Evolutionary conservation across 2,797 vertebrate species (phyloP).

Genomic region (Bradypodion ventrale): DNA sequence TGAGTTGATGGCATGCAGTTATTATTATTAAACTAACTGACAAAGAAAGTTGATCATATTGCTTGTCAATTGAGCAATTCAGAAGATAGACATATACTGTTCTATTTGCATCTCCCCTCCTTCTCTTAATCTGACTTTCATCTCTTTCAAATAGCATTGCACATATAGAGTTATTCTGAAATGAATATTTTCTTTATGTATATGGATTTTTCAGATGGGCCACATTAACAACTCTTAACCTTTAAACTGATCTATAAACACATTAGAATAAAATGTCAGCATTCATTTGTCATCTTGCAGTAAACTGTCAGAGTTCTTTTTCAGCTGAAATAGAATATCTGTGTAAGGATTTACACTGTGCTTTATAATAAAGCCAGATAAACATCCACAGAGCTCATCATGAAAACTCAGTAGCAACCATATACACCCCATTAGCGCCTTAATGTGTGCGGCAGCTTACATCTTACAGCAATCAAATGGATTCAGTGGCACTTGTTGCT

Average conservation of each 20-base stretch:
- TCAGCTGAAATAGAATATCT: slow-evolving; percentile 71
- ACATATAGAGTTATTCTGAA: slow-evolving; percentile 63
- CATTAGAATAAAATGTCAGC: slow-evolving; percentile 72
- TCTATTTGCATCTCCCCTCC: slow-evolving; percentile 52
- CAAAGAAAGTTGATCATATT: slow-evolving; percentile 47
- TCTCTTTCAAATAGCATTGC: slow-evolving; percentile 60
- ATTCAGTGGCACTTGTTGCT: slow-evolving; percentile 58
- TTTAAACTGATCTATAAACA: slow-evolving; percentile 75
- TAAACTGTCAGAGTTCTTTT: slow-evolving; percentile 72
- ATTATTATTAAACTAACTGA: slow-evolving; percentile 52
- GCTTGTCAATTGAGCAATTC: slow-evolving; percentile 58
- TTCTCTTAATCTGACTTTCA: slow-evolving; percentile 61
- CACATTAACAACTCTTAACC: slow-evolving; percentile 68
- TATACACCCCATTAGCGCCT: slow-evolving; percentile 63
- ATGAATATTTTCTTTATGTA: slow-evolving; percentile 71
- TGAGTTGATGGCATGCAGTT: too few species aligned
- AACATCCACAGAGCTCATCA: slow-evolving; percentile 62
- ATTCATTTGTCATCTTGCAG: slow-evolving; percentile 73
- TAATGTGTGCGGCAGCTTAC: slow-evolving; percentile 61
- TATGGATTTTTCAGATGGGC: slow-evolving; percentile 64
- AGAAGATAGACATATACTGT: slow-evolving; percentile 59
- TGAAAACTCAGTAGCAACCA: slow-evolving; percentile 62
- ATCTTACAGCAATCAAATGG: slow-evolving; percentile 51
- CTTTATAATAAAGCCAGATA: slow-evolving; percentile 71
- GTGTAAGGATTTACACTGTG: slow-evolving; percentile 67